Evolutionary conservation across 2,113 vertebrate species (phyloP), one percentile per base, ranked within the genome.

Genomic region (Semnornis frantzii): DNA sequence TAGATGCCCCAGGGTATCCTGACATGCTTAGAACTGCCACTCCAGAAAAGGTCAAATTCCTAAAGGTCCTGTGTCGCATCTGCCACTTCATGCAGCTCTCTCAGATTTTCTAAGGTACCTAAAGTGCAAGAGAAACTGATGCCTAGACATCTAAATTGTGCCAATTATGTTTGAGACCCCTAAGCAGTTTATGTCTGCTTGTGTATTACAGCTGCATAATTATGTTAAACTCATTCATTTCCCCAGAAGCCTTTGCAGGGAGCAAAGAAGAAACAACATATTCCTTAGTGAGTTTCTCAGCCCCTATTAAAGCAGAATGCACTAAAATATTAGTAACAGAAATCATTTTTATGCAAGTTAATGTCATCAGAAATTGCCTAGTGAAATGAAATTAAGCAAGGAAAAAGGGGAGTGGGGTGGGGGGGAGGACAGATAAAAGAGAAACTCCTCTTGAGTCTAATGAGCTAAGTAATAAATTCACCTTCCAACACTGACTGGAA

Each of bases 401-500:
- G 9, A 23, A 89, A 74, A 16, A 17, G 31, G 39, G n/a, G 70
- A 9, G n/a, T n/a, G n/a, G n/a, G n/a, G n/a, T n/a, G 3, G 1
- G 3, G 23, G 7, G 5, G 84, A 74, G n/a, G 8, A 39, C 14
- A 66, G 73, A 94, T 73, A 87, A 95, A 93, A 91, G 84, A 76
- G 28, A 75, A 88, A 75, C 30, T 82, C 31, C 33, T 83, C 57
- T 70, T 39, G 25, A 63, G 39, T 85, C 50, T 87, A 85, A 96
- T 66, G 39, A 95, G 55, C 13, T 79, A 92, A 86, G 54, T 58
- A 93, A 85, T 55, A 82, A 69, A 70, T 94, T 85, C 82, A 95
- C 66, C 64, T 92, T 92, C 39, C 52, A 87, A 76, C 14, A 79
- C 34, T 59, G 76, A 85, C 92, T 80, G 87, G 93, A 86, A 96